These are phyloP conservation scores for Amblyjoppa fuscipennis DNA, from an alignment of 2,888 invertebrate genomes.

Conservation along the genomic window DNA sequence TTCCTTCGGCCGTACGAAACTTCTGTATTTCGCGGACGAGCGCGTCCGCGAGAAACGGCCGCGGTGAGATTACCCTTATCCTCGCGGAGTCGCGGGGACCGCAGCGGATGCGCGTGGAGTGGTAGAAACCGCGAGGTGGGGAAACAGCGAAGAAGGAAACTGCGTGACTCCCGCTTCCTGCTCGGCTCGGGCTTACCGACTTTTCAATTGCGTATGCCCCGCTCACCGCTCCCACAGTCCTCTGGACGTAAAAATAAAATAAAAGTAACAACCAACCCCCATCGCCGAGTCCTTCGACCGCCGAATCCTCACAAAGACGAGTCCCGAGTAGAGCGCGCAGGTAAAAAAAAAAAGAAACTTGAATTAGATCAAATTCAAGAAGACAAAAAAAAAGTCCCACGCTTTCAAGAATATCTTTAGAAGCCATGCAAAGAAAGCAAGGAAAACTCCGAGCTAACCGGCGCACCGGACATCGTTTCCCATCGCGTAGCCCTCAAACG, in stretches of 20 bases:
- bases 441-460: neutral
- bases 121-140: conserved; percentile 45
- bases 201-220: neutral
- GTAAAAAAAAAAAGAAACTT: neutral
- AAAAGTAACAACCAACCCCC: neutral
- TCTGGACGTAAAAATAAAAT: neutral
- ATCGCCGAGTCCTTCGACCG: neutral
- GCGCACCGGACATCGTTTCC: neutral
- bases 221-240: neutral
- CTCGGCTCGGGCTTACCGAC: neutral
- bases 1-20: too few species aligned
- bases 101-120: conserved; percentile 51
- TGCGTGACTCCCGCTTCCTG: conserved; percentile 59
- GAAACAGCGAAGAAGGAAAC: conserved; percentile 70
- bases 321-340: too few species aligned
- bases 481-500: conserved; percentile 2
- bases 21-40: conserved; percentile 3
- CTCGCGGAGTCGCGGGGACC: conserved; percentile 38
- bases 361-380: neutral
- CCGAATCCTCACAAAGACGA: neutral
- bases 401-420: too few species aligned
- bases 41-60: conserved; percentile 25
- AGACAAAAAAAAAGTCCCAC: too few species aligned
- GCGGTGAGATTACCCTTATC: conserved; percentile 53
- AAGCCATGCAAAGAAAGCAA: too few species aligned